Evolutionary conservation across 2,113 vertebrate species (phyloP), one percentile per base, ranked within the genome.

Genomic region (Clarias magur): DNA sequence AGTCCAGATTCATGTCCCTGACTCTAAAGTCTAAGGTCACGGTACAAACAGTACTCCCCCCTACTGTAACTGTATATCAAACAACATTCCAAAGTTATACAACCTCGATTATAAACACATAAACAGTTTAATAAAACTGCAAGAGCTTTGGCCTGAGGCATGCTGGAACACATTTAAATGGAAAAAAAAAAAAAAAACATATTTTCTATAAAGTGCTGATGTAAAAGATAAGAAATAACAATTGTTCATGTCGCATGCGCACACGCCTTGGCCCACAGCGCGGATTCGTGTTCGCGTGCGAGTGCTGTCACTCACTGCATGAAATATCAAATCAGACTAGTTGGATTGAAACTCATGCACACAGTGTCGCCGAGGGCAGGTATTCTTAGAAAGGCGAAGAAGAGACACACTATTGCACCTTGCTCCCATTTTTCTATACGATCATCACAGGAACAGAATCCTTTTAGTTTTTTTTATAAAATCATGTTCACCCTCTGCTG

Each of bases 321-420:
- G 12, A 21, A 12, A n/a, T 65, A 27, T 85, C 57, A 76, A 67
- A 54, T 82, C 63, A 73, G 70, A 17, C 68, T 27, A 3, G 17
- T 85, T 73, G 80, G 73, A 83, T 83, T 72, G 85, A 86, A 87
- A 54, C 42, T 30, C 79, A 30, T 68, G 34, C 83, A 82, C 53
- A 65, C 23, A 63, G 34, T 80, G 93, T 91, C 92, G 93, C 91
- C 85, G 92, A 90, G 91, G 93, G 89, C 23, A 72, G 80, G 75
- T 76, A 89, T 91, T 93, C 91, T 91, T 67, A 60, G 57, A 86
- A 90, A 83, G 42, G 17, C 17, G 17, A 91, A 90, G 65, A 42
- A 62, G 86, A 89, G 91, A 80, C 53, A 86, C 3, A 72, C 56
- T n/a, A 60, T n/a, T 72, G 60, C 54, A 30, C 42, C 19, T 48